Evolutionary conservation across 2,797 vertebrate species (phyloP), one percentile per base, ranked within the genome.

Genomic region (Arrhamphus sclerolepis): DNA sequence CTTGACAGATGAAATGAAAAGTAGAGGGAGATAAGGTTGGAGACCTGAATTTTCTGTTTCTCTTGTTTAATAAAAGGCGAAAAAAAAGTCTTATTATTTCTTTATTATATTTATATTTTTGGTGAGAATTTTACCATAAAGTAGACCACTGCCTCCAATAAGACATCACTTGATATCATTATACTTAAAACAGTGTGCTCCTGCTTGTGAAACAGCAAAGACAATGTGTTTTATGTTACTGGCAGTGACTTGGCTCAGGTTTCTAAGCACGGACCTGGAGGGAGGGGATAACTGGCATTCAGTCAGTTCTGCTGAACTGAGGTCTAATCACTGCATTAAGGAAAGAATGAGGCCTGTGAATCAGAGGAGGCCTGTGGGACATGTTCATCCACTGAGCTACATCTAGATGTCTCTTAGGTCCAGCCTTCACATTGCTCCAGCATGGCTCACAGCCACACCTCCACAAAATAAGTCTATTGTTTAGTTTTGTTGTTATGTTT

Each of bases 251-350:
- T 77, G 72, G 72, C 83, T 61, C 53, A 19, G 34, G 54, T 61
- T 83, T 72, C 39, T 71, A 22, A 71, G 51, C 41, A 34, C 10
- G 61, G 64, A 76, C 69, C 73, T 77, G 62, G 62, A 77, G 71
- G 74, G 66, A 79, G 62, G 53, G 72, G 47, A 52, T 62, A 66
- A 50, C 75, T 84, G 81, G 83, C 81, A 54, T 72, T 60, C 62
- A 72, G 40, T 73, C 80, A 81, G 82, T 66, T 3, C 62, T 38
- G 61, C 61, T 62, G 70, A 63, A 65, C 57, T 18, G 69, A 75
- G 66, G 59, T 77, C 69, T 81, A 82, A 87, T 83, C 77, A 77
- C 56, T 64, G 72, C 64, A 72, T 71, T 75, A 69, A 68, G 80
- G 68, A 82, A 84, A 78, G 75, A 82, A 75, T 66, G 69, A 85